phyloP scores from a whole-genome alignment of 2,113 vertebrate genomes.

The Neogobius melanostomus region DNA sequence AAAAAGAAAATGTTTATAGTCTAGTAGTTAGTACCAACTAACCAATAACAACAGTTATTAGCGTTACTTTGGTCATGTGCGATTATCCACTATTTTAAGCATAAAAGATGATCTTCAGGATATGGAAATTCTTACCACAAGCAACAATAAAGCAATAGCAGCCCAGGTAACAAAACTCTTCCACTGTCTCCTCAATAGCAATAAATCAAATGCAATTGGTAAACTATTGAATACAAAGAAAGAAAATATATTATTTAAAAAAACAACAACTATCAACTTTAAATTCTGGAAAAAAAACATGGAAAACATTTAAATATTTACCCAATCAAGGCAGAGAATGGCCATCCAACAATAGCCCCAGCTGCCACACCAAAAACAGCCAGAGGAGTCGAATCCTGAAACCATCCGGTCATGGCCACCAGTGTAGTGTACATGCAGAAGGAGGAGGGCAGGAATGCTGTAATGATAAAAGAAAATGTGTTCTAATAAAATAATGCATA shows the following conservation, averaged over 20 bases:
- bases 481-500: neutral
- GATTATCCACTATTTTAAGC: neutral
- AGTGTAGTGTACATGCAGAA: constrained; percentile 97
- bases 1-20: neutral
- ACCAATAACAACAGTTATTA: neutral
- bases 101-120: neutral
- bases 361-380: constrained; percentile 89
- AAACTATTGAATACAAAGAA: constrained; percentile 70
- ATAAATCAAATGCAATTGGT: constrained; percentile 91
- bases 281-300: neutral
- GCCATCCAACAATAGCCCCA: constrained; percentile 91
- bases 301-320: constrained; percentile 48
- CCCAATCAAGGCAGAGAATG: constrained; percentile 93
- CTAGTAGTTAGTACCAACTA: neutral
- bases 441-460: constrained; percentile 94
- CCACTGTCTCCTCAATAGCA: constrained; percentile 88
- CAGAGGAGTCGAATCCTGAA: constrained; percentile 86
- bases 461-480: neutral
- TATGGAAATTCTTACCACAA: constrained; percentile 84
- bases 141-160: constrained; percentile 81
- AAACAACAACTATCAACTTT: neutral
- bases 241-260: neutral
- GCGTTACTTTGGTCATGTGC: neutral
- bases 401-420: constrained; percentile 96
- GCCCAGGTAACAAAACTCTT: constrained; percentile 89